Conservation (phyloP, 2,113 vertebrate genomes). For the Anoplopoma fimbria region DNA sequence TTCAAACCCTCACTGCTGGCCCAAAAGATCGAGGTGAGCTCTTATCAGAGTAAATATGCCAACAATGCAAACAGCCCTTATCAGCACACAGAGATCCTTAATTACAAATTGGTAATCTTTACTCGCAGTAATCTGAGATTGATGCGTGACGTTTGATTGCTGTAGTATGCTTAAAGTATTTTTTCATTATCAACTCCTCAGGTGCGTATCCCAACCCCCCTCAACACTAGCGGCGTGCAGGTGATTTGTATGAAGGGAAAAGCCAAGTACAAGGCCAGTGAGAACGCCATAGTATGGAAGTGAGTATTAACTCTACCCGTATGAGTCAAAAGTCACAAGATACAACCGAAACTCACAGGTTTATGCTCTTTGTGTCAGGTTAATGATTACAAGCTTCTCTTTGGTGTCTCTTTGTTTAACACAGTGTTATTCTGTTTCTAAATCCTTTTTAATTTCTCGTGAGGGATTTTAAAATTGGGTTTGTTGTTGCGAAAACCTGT, state of each 20-base stretch:
- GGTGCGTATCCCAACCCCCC: conserved; percentile 97
- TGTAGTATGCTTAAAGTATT: not conserved
- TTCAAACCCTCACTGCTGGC: conserved; percentile 98
- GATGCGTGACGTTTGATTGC: not conserved
- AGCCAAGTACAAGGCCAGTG: conserved; percentile 99
- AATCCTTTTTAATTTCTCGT: not conserved
- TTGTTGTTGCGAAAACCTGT: not conserved
- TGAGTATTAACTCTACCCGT: conserved; percentile 78
- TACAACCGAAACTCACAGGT: not conserved
- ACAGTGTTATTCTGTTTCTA: not conserved
- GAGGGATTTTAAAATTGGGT: not conserved
- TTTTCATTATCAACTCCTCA: conserved; percentile 54
- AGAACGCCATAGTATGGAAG: conserved; percentile 99
- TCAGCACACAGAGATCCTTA: not conserved
- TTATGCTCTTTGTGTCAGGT: not conserved
- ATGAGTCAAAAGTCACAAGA: not conserved
- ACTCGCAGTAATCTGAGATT: not conserved
- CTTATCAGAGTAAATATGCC: not conserved
- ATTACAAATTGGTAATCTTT: not conserved
- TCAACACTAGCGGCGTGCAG: conserved; percentile 98
- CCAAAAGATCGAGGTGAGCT: conserved; percentile 97
- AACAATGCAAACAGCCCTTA: not conserved
- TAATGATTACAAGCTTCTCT: conserved; percentile 20
- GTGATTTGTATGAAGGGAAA: conserved; percentile 99
- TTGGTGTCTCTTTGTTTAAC: conserved; percentile 18